Conservation (phyloP, 2,797 vertebrate genomes). For the Carduelis carduelis region DNA sequence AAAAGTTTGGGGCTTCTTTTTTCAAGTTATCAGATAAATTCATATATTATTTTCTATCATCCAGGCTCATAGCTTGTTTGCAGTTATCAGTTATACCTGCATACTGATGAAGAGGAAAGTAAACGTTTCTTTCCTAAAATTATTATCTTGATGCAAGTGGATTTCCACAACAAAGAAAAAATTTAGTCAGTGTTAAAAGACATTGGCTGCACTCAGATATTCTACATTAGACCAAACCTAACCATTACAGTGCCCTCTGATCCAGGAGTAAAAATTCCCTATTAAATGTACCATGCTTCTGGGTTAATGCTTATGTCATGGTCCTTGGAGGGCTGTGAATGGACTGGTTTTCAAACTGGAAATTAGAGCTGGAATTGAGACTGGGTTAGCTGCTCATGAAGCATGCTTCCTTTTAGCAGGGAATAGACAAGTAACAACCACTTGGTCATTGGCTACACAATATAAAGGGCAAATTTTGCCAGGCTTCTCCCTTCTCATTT, state of each 20-base stretch:
- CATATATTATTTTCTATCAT: neutral
- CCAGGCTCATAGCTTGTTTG: neutral
- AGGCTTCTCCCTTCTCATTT: neutral
- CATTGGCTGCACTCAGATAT: neutral
- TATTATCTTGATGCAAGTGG: neutral
- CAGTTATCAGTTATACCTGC: neutral
- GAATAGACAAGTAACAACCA: neutral
- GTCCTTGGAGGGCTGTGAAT: neutral
- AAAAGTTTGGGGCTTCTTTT: fast-evolving
- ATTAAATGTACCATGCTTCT: neutral
- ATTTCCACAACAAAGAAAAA: neutral
- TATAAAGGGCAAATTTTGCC: neutral
- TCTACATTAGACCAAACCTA: neutral
- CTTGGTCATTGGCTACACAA: neutral
- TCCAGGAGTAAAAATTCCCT: neutral
- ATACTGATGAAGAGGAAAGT: neutral
- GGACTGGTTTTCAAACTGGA: neutral
- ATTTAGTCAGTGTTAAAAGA: neutral
- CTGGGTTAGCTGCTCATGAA: neutral
- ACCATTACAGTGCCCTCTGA: neutral
- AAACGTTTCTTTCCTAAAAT: neutral
- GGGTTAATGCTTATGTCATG: neutral
- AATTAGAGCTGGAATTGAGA: neutral
- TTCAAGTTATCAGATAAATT: neutral
- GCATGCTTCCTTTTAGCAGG: neutral